A percentile compares a stretch with the other conserved stretches of the same genome.
Evolutionary conservation across 2,797 vertebrate genomes (phyloP).

Genomic region (Clarias platycephalus): DNA sequence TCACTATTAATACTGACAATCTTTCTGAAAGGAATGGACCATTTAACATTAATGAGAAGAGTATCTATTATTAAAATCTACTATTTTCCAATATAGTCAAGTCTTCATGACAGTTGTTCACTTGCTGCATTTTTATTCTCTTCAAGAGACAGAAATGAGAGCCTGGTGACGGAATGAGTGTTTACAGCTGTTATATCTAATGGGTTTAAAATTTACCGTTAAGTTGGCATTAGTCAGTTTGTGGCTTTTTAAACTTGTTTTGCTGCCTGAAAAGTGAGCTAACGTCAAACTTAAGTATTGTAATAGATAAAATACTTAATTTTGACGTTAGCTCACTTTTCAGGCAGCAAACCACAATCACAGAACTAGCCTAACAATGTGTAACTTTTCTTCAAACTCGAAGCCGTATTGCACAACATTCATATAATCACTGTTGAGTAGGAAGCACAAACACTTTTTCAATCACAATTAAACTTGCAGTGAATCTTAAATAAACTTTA

Average conservation of each 20-base stretch:
- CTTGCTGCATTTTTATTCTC: not conserved
- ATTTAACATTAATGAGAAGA: not conserved
- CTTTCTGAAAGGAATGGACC: not conserved
- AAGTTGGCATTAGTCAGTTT: not conserved
- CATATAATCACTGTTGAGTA: not conserved
- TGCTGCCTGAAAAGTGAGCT: not conserved
- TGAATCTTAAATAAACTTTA: not conserved
- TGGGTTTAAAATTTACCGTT: not conserved
- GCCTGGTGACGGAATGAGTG: not conserved
- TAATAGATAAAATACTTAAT: no score
- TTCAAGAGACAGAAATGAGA: not conserved
- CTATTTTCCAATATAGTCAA: not conserved
- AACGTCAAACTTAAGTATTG: not conserved
- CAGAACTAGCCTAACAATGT: conserved; percentile 2
- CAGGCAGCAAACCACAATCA: not conserved
- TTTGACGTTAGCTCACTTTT: not conserved
- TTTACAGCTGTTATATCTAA: not conserved
- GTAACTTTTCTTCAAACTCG: not conserved
- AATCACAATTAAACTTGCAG: not conserved
- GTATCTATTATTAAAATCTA: no score
- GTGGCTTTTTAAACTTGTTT: not conserved
- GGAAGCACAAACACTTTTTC: not conserved
- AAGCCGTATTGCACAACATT: not conserved
- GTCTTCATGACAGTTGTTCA: not conserved
- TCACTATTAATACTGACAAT: not conserved